Evolutionary conservation across 2,113 vertebrate genomes (phyloP), one percentile per base, ranked within the genome.

Genomic region (Larimichthys crocea): DNA sequence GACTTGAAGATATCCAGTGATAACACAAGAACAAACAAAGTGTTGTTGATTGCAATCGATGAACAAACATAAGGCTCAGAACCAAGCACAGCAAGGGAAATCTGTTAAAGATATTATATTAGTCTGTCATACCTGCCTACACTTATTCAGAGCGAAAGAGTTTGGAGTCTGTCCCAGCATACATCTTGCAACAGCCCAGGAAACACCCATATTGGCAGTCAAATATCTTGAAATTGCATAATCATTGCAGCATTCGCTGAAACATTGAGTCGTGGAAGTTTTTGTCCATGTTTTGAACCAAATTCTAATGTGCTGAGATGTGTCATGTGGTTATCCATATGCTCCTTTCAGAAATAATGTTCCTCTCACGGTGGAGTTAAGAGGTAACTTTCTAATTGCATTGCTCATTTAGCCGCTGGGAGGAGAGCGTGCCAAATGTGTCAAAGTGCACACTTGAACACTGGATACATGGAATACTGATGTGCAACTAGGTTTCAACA

Each of bases 321-420:
- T 29, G 14, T 42, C 22, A 24, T 17, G 48, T 46, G 16, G 10
- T 61, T 19, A 42, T 19, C 48, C 53, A n/a, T 48, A 53, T n/a
- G 31, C 56, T 26, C 24, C 12, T 22, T 50, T 83, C 59, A 83
- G 29, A 52, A 40, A 35, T 15, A 15, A 52, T 60, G 22, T 42
- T 26, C 8, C 19, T 55, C 4, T 48, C 5, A n/a, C 22, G 17
- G 26, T 74, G 35, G 26, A 74, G 62, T 49, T 57, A 56, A n/a
- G 24, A 1, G 14, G 17, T n/a, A 66, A 19, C 12, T 48, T 22
- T 66, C 17, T 57, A 48, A 62, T 62, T 61, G 24, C 2, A 6
- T 57, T 35, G 59, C n/a, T 78, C 48, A 69, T 11, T 40, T n/a
- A 52, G 31, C 31, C 46, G 44, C 1, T 62, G 22, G 24, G 15